A percentile compares a stretch with the other conserved stretches of the same genome.
phyloP scores from a whole-genome alignment of 35 echinoderm and acorn worm species.

The Ophiothrix spiculata region DNA sequence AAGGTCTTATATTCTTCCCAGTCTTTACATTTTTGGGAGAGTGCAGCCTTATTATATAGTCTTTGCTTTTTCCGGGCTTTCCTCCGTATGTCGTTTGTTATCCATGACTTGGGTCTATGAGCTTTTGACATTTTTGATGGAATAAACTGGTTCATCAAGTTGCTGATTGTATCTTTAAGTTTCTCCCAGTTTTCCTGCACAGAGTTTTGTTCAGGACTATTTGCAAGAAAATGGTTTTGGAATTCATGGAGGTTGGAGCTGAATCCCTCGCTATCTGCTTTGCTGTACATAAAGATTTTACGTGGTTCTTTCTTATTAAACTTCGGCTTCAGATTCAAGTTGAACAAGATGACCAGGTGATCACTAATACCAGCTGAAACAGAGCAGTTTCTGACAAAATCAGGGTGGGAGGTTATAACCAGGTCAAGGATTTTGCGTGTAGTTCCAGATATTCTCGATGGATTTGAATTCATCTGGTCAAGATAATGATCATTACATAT shows the following conservation, averaged over 20 bases:
- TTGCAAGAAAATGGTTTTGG: not conserved
- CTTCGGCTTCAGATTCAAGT: slow-evolving; percentile 12
- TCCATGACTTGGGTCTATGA: not conserved
- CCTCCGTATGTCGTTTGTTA: not conserved
- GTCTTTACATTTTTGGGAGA: too few relatives aligned
- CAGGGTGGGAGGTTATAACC: slow-evolving; percentile 27
- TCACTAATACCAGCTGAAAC: slow-evolving; percentile 39
- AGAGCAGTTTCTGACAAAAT: slow-evolving; percentile 21
- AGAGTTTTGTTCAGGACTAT: not conserved
- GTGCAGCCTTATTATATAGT: not conserved
- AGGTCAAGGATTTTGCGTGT: slow-evolving; percentile 43
- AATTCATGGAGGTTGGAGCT: not conserved
- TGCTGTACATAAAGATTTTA: not conserved
- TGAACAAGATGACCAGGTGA: slow-evolving; percentile 10
- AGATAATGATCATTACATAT: slow-evolving; percentile 47
- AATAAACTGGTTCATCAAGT: not conserved
- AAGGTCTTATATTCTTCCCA: too few relatives aligned
- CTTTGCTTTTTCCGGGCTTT: not conserved
- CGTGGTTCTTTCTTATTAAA: not conserved
- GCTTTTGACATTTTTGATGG: not conserved
- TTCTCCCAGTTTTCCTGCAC: not conserved
- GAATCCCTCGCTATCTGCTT: not conserved
- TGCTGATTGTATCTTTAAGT: not conserved
- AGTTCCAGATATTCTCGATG: slow-evolving; percentile 4
- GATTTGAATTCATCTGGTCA: slow-evolving; percentile 12